Conservation (phyloP, 2,888 invertebrate species). For the Chalcis sispes region DNA sequence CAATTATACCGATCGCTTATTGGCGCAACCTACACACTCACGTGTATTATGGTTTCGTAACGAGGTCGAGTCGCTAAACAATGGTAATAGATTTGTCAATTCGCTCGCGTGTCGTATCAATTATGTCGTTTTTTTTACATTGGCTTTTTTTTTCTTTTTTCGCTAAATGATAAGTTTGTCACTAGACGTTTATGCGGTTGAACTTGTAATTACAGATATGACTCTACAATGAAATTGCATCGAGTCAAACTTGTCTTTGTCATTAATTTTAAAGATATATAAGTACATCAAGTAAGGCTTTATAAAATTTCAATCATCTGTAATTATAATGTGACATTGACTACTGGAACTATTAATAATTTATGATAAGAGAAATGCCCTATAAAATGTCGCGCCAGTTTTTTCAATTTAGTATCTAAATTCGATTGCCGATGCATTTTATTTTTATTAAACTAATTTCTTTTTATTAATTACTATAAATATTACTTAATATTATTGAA, state of each 20-base stretch:
- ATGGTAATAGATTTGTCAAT: conserved; percentile 44
- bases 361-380: no score
- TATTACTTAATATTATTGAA: no score
- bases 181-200: background rate
- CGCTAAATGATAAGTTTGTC: background rate
- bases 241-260: background rate
- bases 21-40: conserved; percentile 15
- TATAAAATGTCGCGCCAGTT: no score
- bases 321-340: no score
- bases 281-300: no score
- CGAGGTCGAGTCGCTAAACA: conserved; percentile 25
- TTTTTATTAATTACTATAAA: no score
- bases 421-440: no score
- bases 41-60: conserved; percentile 8
- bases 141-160: background rate
- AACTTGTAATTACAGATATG: background rate
- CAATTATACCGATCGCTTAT: conserved; percentile 39
- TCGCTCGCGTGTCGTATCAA: conserved; percentile 7
- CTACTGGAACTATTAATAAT: no score
- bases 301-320: no score
- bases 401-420: no score
- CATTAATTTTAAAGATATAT: no score
- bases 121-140: background rate
- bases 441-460: no score
- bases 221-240: background rate